Evolutionary conservation across 1,140 invertebrate genomes (phyloP).

Genomic region (Brachionus calyciflorus): DNA sequence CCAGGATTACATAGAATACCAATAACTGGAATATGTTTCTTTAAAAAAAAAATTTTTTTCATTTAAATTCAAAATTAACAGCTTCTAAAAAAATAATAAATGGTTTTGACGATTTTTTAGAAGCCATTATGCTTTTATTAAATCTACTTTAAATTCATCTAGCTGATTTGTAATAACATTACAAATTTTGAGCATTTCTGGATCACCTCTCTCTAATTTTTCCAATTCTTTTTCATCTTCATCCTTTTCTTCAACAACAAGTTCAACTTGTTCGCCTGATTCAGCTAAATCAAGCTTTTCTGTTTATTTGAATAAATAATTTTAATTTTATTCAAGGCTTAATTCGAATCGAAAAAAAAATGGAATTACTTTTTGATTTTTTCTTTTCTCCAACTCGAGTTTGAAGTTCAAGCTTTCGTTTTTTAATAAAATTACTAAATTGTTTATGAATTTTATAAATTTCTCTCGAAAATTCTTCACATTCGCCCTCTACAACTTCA

Average conservation of each 20-base stretch:
- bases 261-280: slow-evolving; percentile 59
- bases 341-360: slow-evolving; percentile 57
- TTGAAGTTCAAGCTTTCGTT: slow-evolving; percentile 58
- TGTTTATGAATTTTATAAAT: slow-evolving; percentile 61
- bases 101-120: too few species aligned
- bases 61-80: slow-evolving; percentile 60
- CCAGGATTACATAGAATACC: slow-evolving; percentile 61
- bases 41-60: too few species aligned
- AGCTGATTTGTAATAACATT: slow-evolving; percentile 66
- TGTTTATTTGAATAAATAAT: slow-evolving; percentile 66
- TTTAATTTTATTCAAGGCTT: slow-evolving; percentile 63
- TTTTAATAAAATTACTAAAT: slow-evolving; percentile 55
- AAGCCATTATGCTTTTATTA: too few species aligned
- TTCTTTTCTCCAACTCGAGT: slow-evolving; percentile 68
- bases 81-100: slow-evolving; percentile 50
- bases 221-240: slow-evolving; percentile 53
- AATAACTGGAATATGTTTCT: slow-evolving; percentile 59
- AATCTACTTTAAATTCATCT: slow-evolving; percentile 70
- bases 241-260: slow-evolving; percentile 59
- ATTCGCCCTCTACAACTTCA: slow-evolving; percentile 71
- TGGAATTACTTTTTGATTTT: slow-evolving; percentile 68
- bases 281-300: slow-evolving; percentile 71
- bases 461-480: slow-evolving; percentile 51
- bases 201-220: slow-evolving; percentile 49
- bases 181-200: slow-evolving; percentile 55